Base-by-base conservation (phyloP, 2,797 vertebrate genomes). In the Stomatorhinus walkeri region DNA sequence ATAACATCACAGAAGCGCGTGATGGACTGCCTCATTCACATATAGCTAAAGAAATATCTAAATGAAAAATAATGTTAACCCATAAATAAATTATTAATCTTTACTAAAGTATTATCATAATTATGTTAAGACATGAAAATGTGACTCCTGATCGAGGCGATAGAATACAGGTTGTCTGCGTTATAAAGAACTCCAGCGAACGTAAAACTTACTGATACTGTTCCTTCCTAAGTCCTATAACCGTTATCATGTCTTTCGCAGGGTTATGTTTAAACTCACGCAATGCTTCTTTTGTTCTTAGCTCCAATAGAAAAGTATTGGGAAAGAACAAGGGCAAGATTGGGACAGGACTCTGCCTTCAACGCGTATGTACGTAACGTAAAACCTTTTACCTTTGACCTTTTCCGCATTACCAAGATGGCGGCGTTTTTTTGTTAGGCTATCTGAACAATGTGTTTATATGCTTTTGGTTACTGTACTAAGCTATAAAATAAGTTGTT, bases 301-400 rank as follows among this genome's bases (percentile, higher is more conserved):
- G 14, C 68, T 76, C 28, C 12, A 36, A 36, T 76, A 76, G 14
- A 32, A 76, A 40, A 40, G 32, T 40, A 36, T 40, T 76, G 4
- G 28, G 14, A 36, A 36, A 36, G 28, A 72, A 36, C 28, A 72
- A 16, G 32, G 32, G 40, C 68, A 36, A 76, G 8, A 46, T 9
- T 81, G 16, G 16, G 40, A 81, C 36, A 81, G 16, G 7, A 43
- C 36, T 43, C 19, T 8, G 16, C 19, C 40, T n/a, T 7, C 36
- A 81, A 81, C 40, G 40, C 40, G 76, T 46, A 16, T n/a, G 40
- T 46, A 22, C 40, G 40, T 3, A 64, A 79, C 88, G 88, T 87
- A 56, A 28, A 64, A 76, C 61, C 88, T 87, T 89, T 89, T 28
- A 72, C 68, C 88, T 87, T 51, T 89, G 84, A 89, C 61, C 85